Percentiles rank a stretch among this genome's conserved stretches.
phyloP scores from a whole-genome alignment of 1,140 invertebrate species.

The Mycetomoellerius zeteki region DNA sequence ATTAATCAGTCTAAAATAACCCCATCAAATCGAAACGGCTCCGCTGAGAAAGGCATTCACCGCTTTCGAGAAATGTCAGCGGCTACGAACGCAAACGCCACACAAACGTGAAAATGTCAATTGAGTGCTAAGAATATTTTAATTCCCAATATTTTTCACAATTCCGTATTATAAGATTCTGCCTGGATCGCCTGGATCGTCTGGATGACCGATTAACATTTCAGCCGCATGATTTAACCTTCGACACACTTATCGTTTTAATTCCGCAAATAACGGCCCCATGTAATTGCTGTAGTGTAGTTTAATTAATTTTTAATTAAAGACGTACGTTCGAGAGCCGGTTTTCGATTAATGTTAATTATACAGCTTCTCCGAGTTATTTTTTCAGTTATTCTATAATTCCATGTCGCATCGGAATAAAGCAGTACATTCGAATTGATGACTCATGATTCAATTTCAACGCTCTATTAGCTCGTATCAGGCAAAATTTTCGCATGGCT shows the following conservation, averaged over 20 bases:
- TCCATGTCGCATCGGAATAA: background rate
- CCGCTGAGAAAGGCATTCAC: slow-evolving; percentile 7
- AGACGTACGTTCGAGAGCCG: too few relatives aligned
- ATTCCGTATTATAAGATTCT: background rate
- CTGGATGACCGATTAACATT: slow-evolving; percentile 52
- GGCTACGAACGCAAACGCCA: background rate
- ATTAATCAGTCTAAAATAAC: background rate
- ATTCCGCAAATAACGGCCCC: slow-evolving; percentile 30
- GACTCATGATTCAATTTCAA: slow-evolving; percentile 56
- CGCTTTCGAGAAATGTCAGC: slow-evolving; percentile 48
- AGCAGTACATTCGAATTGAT: slow-evolving; percentile 23
- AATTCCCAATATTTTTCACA: slow-evolving; percentile 22
- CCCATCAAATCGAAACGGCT: slow-evolving; percentile 15
- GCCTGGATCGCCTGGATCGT: too few relatives aligned
- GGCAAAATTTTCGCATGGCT: slow-evolving; percentile 7
- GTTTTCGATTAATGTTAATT: slow-evolving; percentile 40
- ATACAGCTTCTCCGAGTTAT: background rate
- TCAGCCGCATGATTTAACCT: slow-evolving; percentile 23
- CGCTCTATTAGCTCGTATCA: slow-evolving; percentile 21
- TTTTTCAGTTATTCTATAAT: slow-evolving; percentile 4
- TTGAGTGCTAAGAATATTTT: slow-evolving; percentile 20
- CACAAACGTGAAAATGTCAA: slow-evolving; percentile 33
- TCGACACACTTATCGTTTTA: slow-evolving; percentile 23
- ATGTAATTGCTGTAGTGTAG: background rate
- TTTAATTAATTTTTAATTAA: slow-evolving; percentile 54